Conservation (phyloP, 2,888 invertebrate species). For the Nemapogon koenigi region DNA sequence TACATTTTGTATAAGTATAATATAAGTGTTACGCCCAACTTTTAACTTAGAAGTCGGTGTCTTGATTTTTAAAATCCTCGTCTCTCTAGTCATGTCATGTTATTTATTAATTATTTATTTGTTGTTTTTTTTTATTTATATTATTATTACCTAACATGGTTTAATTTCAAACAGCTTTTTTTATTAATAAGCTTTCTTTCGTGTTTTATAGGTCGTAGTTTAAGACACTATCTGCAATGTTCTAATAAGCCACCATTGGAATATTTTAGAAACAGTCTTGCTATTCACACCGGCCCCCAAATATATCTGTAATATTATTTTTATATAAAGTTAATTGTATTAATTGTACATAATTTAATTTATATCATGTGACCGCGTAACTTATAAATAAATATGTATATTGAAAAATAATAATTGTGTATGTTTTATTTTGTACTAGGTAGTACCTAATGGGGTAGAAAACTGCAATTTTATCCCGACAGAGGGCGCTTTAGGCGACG, state of each 20-base stretch:
- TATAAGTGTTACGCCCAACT: conserved; percentile 61
- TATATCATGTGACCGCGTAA: conserved; percentile 61
- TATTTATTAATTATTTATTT: conserved; percentile 26
- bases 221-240: conserved; percentile 40
- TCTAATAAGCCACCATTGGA: conserved; percentile 23
- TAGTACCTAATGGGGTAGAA: too few species aligned
- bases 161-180: conserved; percentile 34
- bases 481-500: too few species aligned
- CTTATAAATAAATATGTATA: conserved; percentile 64
- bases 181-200: conserved; percentile 36
- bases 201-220: conserved; percentile 18
- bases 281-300: conserved; percentile 16
- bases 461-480: too few species aligned
- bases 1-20: conserved; percentile 50
- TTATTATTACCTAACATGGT: conserved; percentile 43
- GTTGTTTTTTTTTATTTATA: conserved; percentile 21
- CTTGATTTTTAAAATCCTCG: conserved; percentile 31
- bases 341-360: conserved; percentile 63
- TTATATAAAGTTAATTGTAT: conserved; percentile 58
- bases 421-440: too few species aligned
- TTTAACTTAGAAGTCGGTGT: conserved; percentile 47
- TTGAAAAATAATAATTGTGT: too few species aligned
- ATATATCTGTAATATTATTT: conserved; percentile 44
- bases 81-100: conserved; percentile 51
- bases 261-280: conserved; percentile 1